Evolutionary conservation across 1,140 invertebrate species (phyloP), one percentile per base, ranked within the genome.

Genomic region (Nixonia krombeini): DNA sequence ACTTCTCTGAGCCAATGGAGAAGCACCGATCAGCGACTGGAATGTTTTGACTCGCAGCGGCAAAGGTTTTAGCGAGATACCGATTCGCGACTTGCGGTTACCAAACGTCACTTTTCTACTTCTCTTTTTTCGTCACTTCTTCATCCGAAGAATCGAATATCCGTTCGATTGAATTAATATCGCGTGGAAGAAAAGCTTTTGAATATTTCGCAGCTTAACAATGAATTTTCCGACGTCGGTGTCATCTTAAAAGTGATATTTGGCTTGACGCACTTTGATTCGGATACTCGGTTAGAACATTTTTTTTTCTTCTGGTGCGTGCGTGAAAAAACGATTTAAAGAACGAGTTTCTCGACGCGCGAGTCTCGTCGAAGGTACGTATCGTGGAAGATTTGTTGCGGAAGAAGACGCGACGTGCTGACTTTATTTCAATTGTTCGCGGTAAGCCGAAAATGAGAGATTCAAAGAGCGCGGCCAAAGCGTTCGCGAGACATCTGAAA

Each of bases 401-500:
- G 9, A 26, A 26, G 25, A 26, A 26, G 25, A 26, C 25, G 9
- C 25, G 9, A 44, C 5, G 2, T 31, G 15, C 17, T 33, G 4
- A n/a, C 16, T 47, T 3, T 25, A 9, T 25, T 51, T 44, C 1
- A 37, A 0, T 16, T 15, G 3, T 28, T 41, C 29, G 16, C 42
- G 12, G 29, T 3, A n/a, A n/a, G 3, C 3, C 8, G 29, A 31
- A 10, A 31, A 31, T 8, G 9, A 31, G 9, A n/a, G 12, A 28
- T 29, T 16, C 7, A 42, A 33, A 46, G 35, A 16, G 17, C 25
- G 37, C 37, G 38, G 23, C 13, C 2, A 37, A 38, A 28, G n/a
- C 45, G 53, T 50, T 71, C 66, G 47, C 68, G 62, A 31, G 55
- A 75, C 59, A 55, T 71, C 67, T 58, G 69, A 75, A 70, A 70